Conservation (phyloP, 2,797 vertebrate species). For the Acanthis flammea region DNA sequence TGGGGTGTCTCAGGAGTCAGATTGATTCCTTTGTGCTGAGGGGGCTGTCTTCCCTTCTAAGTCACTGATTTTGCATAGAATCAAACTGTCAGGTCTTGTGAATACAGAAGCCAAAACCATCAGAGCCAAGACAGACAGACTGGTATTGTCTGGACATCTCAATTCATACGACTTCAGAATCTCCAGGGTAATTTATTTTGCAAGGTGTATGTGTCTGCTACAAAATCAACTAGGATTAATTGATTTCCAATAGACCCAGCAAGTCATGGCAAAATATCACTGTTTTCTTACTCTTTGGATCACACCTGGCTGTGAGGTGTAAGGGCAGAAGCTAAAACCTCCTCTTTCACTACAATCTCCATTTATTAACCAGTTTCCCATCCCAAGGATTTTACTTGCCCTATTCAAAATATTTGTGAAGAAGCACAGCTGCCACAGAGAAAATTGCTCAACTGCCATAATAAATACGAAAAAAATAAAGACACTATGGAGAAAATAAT, state of each 20-base stretch:
- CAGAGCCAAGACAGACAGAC: not conserved
- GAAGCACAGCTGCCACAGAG: not conserved
- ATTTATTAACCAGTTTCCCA: not conserved
- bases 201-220: not conserved
- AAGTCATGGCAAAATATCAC: not conserved
- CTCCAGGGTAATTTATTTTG: not conserved
- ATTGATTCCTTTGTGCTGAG: not conserved
- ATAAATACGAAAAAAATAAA: not conserved
- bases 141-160: not conserved
- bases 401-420: not conserved
- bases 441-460: not conserved
- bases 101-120: not conserved
- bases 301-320: not conserved
- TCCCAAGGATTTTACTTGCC: not conserved
- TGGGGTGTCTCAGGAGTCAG: not conserved
- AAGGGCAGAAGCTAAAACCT: not conserved
- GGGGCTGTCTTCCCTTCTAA: not conserved
- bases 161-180: not conserved
- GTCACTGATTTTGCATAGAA: not conserved
- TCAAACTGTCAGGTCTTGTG: not conserved
- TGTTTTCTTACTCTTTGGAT: not conserved
- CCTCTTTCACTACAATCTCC: not conserved
- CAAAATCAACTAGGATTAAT: not conserved
- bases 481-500: not conserved
- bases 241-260: not conserved